Conservation (phyloP, 2,888 invertebrate species). For the Tethea ocularis region DNA sequence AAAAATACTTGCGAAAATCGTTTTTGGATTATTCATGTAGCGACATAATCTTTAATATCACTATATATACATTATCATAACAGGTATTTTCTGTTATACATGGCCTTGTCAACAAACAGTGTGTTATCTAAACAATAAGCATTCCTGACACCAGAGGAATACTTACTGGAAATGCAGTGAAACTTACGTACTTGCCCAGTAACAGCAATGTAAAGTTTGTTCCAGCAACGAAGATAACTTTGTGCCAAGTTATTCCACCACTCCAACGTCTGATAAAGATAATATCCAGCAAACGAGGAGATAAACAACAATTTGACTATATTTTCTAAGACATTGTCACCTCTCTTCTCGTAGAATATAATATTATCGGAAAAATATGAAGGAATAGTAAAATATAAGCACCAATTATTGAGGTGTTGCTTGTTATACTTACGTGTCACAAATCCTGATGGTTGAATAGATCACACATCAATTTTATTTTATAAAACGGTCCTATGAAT, state of each 20-base stretch:
- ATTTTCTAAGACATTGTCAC: slow-evolving; percentile 5
- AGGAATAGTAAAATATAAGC: not conserved
- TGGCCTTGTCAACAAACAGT: no score
- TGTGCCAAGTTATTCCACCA: slow-evolving; percentile 36
- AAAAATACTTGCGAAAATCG: no score
- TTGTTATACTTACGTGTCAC: not conserved
- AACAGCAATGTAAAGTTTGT: slow-evolving; percentile 39
- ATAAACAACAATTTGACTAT: slow-evolving; percentile 21
- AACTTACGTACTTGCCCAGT: slow-evolving; percentile 21
- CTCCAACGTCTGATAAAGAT: slow-evolving; percentile 32
- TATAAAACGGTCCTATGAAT: no score
- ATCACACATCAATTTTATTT: no score
- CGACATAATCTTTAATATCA: no score
- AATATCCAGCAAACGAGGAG: slow-evolving; percentile 24
- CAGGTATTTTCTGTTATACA: slow-evolving; percentile 7
- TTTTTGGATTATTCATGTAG: no score
- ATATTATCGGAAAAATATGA: not conserved
- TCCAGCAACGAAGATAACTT: slow-evolving; percentile 37
- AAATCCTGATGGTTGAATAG: no score
- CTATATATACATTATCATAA: no score
- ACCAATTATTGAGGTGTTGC: not conserved
- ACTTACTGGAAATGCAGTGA: slow-evolving; percentile 33
- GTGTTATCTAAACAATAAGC: no score
- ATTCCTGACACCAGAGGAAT: not conserved
- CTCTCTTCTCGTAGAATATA: not conserved